phyloP scores from a whole-genome alignment of 2,888 invertebrate species.

The Formica aserva region DNA sequence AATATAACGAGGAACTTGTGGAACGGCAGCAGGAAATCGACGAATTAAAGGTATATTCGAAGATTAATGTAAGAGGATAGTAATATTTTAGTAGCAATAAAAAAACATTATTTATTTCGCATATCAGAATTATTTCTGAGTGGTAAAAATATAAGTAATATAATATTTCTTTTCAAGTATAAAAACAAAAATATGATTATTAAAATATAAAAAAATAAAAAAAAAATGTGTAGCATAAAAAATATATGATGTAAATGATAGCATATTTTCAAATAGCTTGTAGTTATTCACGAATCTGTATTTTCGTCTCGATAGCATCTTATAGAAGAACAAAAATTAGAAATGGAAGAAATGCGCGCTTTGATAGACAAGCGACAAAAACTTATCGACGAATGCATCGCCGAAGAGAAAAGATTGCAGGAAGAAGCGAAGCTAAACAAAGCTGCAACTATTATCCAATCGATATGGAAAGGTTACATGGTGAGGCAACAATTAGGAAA shows the following conservation, averaged over 20 bases:
- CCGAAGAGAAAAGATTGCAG: constrained; percentile 61
- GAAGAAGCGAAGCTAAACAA: constrained; percentile 69
- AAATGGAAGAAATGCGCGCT: constrained; percentile 65
- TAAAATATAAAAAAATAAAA: neutral
- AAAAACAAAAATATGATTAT: constrained; percentile 25
- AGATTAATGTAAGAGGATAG: neutral
- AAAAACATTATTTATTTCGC: neutral
- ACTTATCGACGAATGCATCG: constrained; percentile 73
- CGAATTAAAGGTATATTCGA: constrained; percentile 71
- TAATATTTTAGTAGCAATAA: neutral
- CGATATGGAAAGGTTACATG: constrained; percentile 80
- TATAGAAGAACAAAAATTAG: constrained; percentile 74
- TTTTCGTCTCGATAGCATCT: constrained; percentile 67
- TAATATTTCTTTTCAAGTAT: neutral
- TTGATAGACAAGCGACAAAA: constrained; percentile 70
- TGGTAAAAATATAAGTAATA: neutral
- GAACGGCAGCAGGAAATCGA: constrained; percentile 72
- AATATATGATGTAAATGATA: neutral
- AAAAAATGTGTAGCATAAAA: neutral
- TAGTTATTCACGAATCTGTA: neutral
- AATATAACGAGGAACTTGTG: constrained; percentile 76
- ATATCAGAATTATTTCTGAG: neutral
- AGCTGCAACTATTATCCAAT: constrained; percentile 79
- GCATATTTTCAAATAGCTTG: neutral
- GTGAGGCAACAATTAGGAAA: constrained; percentile 78